These are phyloP conservation scores for Torymus aiolomorphi DNA, from an alignment of 2,888 invertebrate species.

Conservation along the genomic window DNA sequence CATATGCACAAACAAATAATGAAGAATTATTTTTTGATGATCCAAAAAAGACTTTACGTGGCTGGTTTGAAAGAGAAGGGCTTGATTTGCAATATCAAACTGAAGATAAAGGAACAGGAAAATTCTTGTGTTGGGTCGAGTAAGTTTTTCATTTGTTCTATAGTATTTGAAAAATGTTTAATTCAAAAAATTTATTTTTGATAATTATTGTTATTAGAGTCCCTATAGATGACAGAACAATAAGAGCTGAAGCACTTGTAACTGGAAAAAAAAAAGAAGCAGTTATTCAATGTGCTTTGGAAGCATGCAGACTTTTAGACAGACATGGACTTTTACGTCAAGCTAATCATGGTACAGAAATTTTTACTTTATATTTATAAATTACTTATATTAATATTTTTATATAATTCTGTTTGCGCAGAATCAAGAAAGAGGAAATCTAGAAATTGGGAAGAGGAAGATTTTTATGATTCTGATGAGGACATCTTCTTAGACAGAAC, in stretches of 20 bases:
- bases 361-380: conserved; percentile 4
- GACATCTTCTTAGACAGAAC: conserved; percentile 97
- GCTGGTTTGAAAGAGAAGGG: conserved; percentile 96
- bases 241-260: conserved; percentile 90
- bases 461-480: conserved; percentile 95
- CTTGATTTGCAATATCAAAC: conserved; percentile 90
- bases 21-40: conserved; percentile 95
- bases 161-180: too few species aligned
- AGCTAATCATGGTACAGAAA: conserved; percentile 85
- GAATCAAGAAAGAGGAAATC: conserved; percentile 89
- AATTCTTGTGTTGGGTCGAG: conserved; percentile 87
- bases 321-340: conserved; percentile 90
- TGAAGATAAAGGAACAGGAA: conserved; percentile 89
- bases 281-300: conserved; percentile 93
- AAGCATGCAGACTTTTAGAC: conserved; percentile 95
- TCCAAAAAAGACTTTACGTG: conserved; percentile 94
- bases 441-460: conserved; percentile 90
- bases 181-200: background rate
- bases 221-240: conserved; percentile 87
- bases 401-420: conserved; percentile 67
- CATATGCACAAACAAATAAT: conserved; percentile 87
- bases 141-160: conserved; percentile 67
- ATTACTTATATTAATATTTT: conserved; percentile 17
- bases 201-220: conserved; percentile 78
- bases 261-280: conserved; percentile 96